These are phyloP conservation scores for Gymnodraco acuticeps DNA, from an alignment of 2,797 vertebrate species.

Conservation along the genomic window DNA sequence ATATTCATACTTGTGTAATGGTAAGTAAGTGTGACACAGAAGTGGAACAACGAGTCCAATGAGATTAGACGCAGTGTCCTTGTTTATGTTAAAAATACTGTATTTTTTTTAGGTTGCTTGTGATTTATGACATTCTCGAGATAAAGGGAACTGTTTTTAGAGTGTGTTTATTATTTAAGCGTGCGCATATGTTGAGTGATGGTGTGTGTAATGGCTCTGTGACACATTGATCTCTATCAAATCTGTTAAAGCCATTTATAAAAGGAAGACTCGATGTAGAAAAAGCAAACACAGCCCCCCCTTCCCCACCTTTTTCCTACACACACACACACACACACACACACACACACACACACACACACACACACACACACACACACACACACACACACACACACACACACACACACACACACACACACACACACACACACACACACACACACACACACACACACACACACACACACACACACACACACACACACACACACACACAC, in stretches of 20 bases:
- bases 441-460: neutral
- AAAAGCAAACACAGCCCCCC: constrained; percentile 41
- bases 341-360: too few relatives aligned
- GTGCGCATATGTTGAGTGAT: constrained; percentile 1
- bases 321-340: neutral
- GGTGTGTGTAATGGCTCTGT: constrained; percentile 23
- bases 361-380: too few relatives aligned
- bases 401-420: too few relatives aligned
- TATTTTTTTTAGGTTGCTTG: constrained; percentile 19
- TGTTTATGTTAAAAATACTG: constrained; percentile 61
- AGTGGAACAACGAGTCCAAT: constrained; percentile 58
- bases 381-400: too few relatives aligned
- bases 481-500: too few relatives aligned
- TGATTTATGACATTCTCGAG: constrained; percentile 42
- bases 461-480: too few relatives aligned
- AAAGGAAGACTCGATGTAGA: constrained; percentile 37
- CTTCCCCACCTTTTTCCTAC: constrained; percentile 19
- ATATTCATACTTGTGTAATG: constrained; percentile 37
- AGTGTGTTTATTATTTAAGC: constrained; percentile 26
- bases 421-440: neutral
- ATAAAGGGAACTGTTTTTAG: constrained; percentile 7
- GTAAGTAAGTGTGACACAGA: constrained; percentile 72
- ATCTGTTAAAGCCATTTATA: constrained; percentile 46
- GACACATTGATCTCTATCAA: constrained; percentile 50
- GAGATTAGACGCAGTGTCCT: constrained; percentile 71